Evolutionary conservation across 1,140 invertebrate species (phyloP).

Genomic region (Aethina tumida): DNA sequence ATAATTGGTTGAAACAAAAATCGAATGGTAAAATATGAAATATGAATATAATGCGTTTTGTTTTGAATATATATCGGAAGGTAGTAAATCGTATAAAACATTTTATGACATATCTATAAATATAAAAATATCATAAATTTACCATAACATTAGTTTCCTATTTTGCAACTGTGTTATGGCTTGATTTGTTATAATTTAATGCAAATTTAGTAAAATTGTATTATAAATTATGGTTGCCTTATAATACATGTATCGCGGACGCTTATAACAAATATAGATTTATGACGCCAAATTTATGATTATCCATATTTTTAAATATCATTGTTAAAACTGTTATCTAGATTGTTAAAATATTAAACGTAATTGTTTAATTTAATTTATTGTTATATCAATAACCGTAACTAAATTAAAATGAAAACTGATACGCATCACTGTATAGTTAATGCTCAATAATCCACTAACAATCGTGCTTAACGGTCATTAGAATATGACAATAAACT

Average conservation of each 20-base stretch:
- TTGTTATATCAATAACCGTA: neutral
- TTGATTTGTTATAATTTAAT: slow-evolving; percentile 1
- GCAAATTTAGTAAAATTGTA: slow-evolving; percentile 3
- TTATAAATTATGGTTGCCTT: neutral
- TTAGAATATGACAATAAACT: too few species aligned
- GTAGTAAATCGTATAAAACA: neutral
- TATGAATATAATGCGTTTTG: slow-evolving; percentile 1
- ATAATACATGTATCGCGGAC: neutral
- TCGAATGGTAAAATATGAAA: slow-evolving; percentile 1
- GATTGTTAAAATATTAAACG: slow-evolving; percentile 1
- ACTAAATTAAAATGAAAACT: neutral
- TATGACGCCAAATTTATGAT: neutral
- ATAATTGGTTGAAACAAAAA: neutral
- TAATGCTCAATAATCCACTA: too few species aligned
- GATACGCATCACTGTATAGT: neutral
- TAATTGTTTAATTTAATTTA: slow-evolving; percentile 2
- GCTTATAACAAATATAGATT: slow-evolving; percentile 1
- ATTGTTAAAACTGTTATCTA: slow-evolving; percentile 2
- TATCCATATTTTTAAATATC: slow-evolving; percentile 1
- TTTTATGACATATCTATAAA: neutral
- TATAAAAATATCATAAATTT: slow-evolving; percentile 1
- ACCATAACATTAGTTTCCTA: neutral
- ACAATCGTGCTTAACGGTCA: too few species aligned
- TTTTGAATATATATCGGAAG: neutral
- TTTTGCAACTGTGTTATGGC: neutral